A percentile compares a stretch with the other conserved stretches of the same genome.
These are phyloP conservation scores for Acheta domesticus DNA, from an alignment of 2,888 invertebrate genomes.

Conservation along the genomic window DNA sequence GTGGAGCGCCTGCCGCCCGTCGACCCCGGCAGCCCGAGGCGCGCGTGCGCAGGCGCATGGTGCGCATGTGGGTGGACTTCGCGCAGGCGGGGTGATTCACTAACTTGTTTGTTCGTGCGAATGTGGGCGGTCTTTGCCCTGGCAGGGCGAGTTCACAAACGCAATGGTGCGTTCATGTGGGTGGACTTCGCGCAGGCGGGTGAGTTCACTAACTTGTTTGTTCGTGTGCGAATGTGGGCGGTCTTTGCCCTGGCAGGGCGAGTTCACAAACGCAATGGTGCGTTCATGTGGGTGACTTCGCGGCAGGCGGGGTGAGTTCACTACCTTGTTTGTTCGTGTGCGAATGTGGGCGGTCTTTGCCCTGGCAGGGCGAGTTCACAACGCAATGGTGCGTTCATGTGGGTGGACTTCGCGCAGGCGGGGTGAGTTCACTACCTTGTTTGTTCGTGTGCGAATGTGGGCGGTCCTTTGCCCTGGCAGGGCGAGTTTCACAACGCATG, in stretches of 20 bases:
- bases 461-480: too few species aligned
- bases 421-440: too few species aligned
- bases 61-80: not conserved
- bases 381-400: too few species aligned
- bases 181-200: not conserved
- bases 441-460: too few species aligned
- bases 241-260: not conserved
- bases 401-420: too few species aligned
- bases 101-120: not conserved
- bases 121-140: not conserved
- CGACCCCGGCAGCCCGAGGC: not conserved
- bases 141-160: not conserved
- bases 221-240: not conserved
- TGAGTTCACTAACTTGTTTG: not conserved
- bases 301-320: too few species aligned
- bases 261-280: not conserved
- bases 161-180: not conserved
- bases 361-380: too few species aligned
- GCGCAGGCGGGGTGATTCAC: not conserved
- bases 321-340: too few species aligned
- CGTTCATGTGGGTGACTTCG: not conserved
- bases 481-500: too few species aligned
- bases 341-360: too few species aligned
- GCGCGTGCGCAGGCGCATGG: not conserved
- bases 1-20: not conserved